These are phyloP conservation scores for Emesis furor DNA, from an alignment of 2,888 invertebrate genomes.

Conservation along the genomic window DNA sequence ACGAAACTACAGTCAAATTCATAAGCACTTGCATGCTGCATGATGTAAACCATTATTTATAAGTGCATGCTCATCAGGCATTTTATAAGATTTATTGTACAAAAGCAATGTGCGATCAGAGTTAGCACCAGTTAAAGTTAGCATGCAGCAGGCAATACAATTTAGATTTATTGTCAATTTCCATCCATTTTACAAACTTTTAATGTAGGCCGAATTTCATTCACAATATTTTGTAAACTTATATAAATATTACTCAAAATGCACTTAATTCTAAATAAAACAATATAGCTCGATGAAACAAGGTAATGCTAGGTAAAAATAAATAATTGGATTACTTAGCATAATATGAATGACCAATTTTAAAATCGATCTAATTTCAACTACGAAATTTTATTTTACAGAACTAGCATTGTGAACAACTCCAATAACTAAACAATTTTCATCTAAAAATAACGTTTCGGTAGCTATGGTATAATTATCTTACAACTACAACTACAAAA, in stretches of 20 bases:
- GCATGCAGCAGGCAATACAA: constrained; percentile 90
- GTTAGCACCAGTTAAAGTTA: constrained; percentile 79
- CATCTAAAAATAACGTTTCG: constrained; percentile 80
- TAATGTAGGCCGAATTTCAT: constrained; percentile 35
- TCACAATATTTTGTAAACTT: constrained; percentile 34
- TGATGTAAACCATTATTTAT: constrained; percentile 82
- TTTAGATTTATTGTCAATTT: constrained; percentile 70
- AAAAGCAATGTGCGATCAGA: constrained; percentile 68
- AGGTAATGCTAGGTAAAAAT: constrained; percentile 73
- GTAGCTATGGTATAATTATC: constrained; percentile 83
- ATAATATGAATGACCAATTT: constrained; percentile 81
- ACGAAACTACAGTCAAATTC: constrained; percentile 77
- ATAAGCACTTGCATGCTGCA: constrained; percentile 91
- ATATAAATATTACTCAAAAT: constrained; percentile 79
- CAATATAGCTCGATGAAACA: constrained; percentile 77
- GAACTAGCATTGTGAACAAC: constrained; percentile 83
- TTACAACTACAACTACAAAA: constrained; percentile 88
- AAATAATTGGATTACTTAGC: constrained; percentile 77
- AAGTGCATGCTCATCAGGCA: constrained; percentile 84
- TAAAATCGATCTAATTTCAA: constrained; percentile 79
- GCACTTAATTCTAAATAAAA: constrained; percentile 67
- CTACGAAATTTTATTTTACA: constrained; percentile 83
- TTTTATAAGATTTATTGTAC: constrained; percentile 59
- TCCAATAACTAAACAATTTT: constrained; percentile 79
- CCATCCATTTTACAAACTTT: constrained; percentile 55